Evolutionary conservation across 2,113 vertebrate species (phyloP).

Genomic region (Cnemophilus loriae): DNA sequence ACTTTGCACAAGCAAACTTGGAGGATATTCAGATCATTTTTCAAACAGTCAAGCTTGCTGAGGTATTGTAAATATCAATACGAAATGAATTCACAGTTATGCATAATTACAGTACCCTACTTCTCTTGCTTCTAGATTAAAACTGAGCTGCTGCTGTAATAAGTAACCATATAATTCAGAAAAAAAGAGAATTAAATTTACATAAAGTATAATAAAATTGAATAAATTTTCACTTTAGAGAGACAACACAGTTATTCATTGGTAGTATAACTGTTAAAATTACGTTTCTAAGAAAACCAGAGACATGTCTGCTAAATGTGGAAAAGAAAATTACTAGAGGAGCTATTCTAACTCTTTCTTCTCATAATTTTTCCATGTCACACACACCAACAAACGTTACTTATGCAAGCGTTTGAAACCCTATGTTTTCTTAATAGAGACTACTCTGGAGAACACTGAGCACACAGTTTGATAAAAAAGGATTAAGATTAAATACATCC

Average conservation of each 20-base stretch:
- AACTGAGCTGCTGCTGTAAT: conserved; percentile 12
- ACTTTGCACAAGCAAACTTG: not conserved
- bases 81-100: not conserved
- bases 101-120: not conserved
- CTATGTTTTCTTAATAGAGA: not conserved
- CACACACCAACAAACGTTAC: not conserved
- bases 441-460: not conserved
- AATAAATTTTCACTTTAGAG: conserved; percentile 32
- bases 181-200: not conserved
- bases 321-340: not conserved
- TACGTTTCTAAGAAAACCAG: conserved; percentile 17
- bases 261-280: conserved; percentile 21
- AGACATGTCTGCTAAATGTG: not conserved
- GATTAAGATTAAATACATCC: not conserved
- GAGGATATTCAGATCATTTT: conserved; percentile 15
- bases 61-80: conserved; percentile 9
- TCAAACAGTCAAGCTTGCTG: not conserved
- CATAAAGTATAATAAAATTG: conserved; percentile 21
- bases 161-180: conserved; percentile 23
- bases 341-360: not conserved
- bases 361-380: not conserved
- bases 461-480: not conserved
- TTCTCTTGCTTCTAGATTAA: conserved; percentile 29
- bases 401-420: not conserved
- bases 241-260: not conserved